Evolutionary conservation across 2,888 invertebrate genomes (phyloP), one percentile per base, ranked within the genome.

Genomic region (Linyphia triangularis): DNA sequence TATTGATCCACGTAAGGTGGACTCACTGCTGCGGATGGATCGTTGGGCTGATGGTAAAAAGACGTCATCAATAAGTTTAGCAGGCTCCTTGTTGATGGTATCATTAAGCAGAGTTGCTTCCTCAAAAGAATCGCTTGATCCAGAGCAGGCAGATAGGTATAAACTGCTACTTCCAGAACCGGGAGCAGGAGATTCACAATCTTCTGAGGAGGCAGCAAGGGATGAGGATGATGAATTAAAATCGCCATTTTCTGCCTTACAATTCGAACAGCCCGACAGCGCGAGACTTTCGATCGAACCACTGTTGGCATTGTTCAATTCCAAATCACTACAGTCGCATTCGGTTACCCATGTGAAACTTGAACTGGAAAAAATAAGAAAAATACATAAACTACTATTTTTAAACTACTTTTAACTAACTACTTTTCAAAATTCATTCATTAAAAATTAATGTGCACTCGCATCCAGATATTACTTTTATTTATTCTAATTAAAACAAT

Each of bases 301-400:
- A 22, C 77, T 77, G 30, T 61, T 26, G 9, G n/a, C 51, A 22
- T 78, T 78, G n/a, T 33, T 63, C 4, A 77, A 26, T 19, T 89
- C 89, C 82, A 61, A 86, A 40, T 90, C 90, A 28, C 90, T 90
- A 30, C 90, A 90, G 72, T 88, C 88, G 37, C 90, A 90, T 57
- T 90, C 90, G 1, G 88, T 88, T 0, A 88, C 90, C 82, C 90
- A 90, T 5, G 90, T 90, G 63, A 88, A 85, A 61, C 90, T 88
- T 16, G 90, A 90, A 51, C 90, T 90, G 70, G 7, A 84, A 70
- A 30, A 65, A 61, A 1, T n/a, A 51, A n/a, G n/a, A n/a, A n/a
- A n/a, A n/a, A n/a, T n/a, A n/a, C n/a, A n/a, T n/a, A n/a, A n/a
- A n/a, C n/a, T n/a, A n/a, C n/a, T n/a, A n/a, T n/a, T n/a, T n/a